Conservation (phyloP, 2,797 vertebrate genomes). For the Leptoclinus maculatus region DNA sequence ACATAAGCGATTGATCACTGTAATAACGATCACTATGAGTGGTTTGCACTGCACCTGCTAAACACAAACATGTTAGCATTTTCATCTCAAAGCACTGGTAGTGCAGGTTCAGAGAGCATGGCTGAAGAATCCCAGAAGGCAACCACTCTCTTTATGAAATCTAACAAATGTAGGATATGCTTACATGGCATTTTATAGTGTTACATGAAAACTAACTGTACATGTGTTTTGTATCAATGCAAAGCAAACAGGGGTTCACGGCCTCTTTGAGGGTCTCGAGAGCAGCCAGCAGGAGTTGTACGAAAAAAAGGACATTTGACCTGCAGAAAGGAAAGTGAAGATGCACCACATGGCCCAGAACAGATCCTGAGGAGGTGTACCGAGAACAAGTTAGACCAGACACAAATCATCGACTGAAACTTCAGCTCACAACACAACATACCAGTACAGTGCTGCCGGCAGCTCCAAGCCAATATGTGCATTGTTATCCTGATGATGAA, state of each 20-base stretch:
- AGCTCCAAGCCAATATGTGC: background rate
- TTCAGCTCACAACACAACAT: background rate
- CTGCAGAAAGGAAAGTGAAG: background rate
- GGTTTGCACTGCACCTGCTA: background rate
- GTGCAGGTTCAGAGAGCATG: background rate
- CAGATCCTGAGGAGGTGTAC: background rate
- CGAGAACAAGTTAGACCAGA: background rate
- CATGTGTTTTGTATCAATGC: background rate
- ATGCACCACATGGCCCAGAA: background rate
- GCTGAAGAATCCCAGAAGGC: background rate
- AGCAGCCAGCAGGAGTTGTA: background rate
- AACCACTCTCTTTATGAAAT: background rate
- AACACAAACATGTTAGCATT: background rate
- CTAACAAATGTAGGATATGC: background rate
- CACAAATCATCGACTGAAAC: background rate
- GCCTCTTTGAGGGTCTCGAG: background rate
- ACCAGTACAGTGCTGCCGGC: background rate
- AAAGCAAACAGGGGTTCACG: background rate
- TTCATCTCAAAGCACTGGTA: background rate
- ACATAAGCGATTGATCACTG: too few relatives aligned
- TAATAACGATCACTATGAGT: too few relatives aligned
- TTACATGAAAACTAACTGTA: background rate
- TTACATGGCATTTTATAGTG: background rate
- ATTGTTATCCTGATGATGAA: background rate
- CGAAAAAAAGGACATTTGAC: background rate